These are phyloP conservation scores for Pomacea canaliculata DNA, from an alignment of 2,888 invertebrate genomes.

Conservation along the genomic window DNA sequence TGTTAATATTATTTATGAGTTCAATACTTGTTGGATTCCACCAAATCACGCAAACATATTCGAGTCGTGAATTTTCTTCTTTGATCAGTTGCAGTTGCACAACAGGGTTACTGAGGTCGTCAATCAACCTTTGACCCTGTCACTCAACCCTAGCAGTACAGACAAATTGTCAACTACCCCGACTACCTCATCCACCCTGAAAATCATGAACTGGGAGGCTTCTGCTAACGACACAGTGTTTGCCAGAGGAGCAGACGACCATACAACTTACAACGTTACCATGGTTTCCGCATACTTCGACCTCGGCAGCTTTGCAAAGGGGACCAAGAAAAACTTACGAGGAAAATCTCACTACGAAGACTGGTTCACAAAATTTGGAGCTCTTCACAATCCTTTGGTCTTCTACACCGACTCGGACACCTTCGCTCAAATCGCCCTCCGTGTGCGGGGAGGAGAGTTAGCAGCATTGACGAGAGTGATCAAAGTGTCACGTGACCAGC, in stretches of 20 bases:
- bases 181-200: no score
- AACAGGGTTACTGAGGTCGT: no score
- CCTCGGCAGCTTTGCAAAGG: background rate
- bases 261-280: background rate
- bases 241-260: background rate
- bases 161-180: no score
- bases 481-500: background rate
- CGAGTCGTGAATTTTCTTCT: no score
- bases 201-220: no score
- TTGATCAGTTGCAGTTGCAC: no score
- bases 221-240: no score
- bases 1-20: no score
- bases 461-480: background rate
- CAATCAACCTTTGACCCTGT: no score
- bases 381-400: background rate
- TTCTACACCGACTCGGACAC: background rate
- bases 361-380: background rate
- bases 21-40: no score
- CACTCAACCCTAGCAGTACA: no score
- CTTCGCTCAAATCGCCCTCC: background rate
- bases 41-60: no score
- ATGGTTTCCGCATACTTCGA: background rate
- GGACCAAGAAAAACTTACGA: background rate
- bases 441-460: background rate
- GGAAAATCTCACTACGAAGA: background rate